Conservation (phyloP, 2,888 invertebrate species). For the Drosophila atripex region DNA sequence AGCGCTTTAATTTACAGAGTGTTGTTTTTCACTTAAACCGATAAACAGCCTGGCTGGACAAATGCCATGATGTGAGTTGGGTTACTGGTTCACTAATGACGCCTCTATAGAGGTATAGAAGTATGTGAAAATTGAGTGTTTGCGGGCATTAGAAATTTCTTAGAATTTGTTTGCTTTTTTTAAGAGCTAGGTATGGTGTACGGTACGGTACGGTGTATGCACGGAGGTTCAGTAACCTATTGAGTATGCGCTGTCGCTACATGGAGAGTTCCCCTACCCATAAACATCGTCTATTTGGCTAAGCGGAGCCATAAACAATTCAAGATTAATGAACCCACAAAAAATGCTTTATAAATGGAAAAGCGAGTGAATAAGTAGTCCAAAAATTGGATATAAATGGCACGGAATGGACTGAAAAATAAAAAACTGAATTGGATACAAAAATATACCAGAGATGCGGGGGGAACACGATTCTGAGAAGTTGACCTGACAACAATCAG, state of each 20-base stretch:
- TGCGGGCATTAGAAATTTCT: conserved; percentile 25
- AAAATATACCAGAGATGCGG: not conserved
- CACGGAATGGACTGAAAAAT: conserved; percentile 4
- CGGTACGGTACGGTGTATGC: conserved; percentile 9
- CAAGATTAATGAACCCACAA: conserved; percentile 34
- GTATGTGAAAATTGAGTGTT: conserved; percentile 13
- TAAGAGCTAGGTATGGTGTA: no score
- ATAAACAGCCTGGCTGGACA: conserved; percentile 5
- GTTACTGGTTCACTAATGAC: conserved; percentile 10
- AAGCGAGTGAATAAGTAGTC: conserved; percentile 22
- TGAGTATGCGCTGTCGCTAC: conserved; percentile 15
- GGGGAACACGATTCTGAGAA: conserved; percentile 19
- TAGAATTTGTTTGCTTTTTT: conserved; percentile 33
- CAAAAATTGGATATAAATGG: conserved; percentile 30
- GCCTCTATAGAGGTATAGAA: not conserved
- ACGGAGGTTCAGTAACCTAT: conserved; percentile 34
- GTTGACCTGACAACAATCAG: conserved; percentile 37
- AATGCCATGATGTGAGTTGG: conserved; percentile 6
- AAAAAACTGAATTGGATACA: conserved; percentile 24
- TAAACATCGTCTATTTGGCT: conserved; percentile 22
- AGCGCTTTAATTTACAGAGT: conserved; percentile 17
- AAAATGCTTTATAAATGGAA: conserved; percentile 25
- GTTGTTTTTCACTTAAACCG: conserved; percentile 26
- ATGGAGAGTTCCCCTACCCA: conserved; percentile 19
- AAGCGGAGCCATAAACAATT: conserved; percentile 37